phyloP scores from a whole-genome alignment of 2,113 vertebrate species.

The Cephalopterus ornatus region DNA sequence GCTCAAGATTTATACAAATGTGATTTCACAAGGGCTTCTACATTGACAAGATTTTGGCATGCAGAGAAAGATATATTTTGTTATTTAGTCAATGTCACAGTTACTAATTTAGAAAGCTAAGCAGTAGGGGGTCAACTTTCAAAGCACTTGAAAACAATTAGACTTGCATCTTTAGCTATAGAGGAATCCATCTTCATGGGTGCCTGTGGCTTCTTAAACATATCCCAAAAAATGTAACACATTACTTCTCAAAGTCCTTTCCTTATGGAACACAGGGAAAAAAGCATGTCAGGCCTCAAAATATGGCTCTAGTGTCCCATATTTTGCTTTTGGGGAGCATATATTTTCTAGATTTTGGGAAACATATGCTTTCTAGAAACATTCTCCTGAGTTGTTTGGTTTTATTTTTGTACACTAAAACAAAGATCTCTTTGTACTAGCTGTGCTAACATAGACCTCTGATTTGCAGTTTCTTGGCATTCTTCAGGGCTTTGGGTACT shows the following conservation, averaged over 20 bases:
- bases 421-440: neutral
- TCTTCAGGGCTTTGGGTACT: neutral
- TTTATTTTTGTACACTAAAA: neutral
- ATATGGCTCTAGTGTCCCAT: neutral
- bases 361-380: neutral
- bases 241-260: neutral
- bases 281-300: neutral
- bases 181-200: rapidly evolving
- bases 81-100: neutral
- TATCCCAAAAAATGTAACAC: neutral
- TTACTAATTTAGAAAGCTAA: neutral
- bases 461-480: neutral
- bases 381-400: neutral
- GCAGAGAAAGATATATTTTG: neutral
- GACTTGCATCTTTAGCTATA: neutral
- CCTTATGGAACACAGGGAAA: neutral
- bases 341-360: neutral
- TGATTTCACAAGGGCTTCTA: neutral
- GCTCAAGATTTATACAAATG: neutral
- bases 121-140: neutral
- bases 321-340: neutral
- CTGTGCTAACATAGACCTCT: neutral
- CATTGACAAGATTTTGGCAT: neutral
- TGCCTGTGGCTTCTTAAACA: neutral
- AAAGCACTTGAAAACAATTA: neutral